These are phyloP conservation scores for Oncorhynchus clarkii DNA, from an alignment of 2,113 vertebrate genomes.

Conservation along the genomic window DNA sequence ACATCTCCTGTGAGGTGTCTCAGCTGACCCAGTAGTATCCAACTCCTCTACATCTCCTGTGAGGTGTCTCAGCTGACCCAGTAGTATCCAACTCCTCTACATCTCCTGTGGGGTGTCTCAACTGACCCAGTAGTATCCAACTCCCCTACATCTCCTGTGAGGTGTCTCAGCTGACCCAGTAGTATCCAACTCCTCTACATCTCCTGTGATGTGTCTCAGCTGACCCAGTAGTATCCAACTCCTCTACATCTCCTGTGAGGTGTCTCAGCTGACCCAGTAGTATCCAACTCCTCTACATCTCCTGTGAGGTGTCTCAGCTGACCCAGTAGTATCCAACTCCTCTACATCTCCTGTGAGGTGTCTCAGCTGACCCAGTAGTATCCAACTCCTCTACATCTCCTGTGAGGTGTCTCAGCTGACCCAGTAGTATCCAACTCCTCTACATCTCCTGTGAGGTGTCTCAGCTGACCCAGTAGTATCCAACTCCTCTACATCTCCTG, in stretches of 20 bases:
- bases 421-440: conserved; percentile 85
- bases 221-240: conserved; percentile 83
- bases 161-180: conserved; percentile 80
- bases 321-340: conserved; percentile 82
- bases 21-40: too few species aligned
- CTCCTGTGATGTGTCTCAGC: conserved; percentile 84
- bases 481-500: too few species aligned
- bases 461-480: conserved; percentile 70
- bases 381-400: conserved; percentile 89
- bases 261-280: conserved; percentile 81
- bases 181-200: conserved; percentile 86
- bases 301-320: conserved; percentile 87
- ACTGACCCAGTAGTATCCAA: conserved; percentile 81
- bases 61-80: too few species aligned
- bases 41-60: too few species aligned
- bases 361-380: conserved; percentile 79
- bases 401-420: conserved; percentile 84
- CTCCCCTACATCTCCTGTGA: conserved; percentile 90
- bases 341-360: conserved; percentile 88
- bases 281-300: conserved; percentile 87
- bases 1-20: too few species aligned
- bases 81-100: conserved; percentile 86
- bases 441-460: conserved; percentile 86
- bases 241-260: conserved; percentile 88
- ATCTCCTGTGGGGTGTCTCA: conserved; percentile 85